Evolutionary conservation across 2,113 vertebrate genomes (phyloP).

Genomic region (Felis chaus): DNA sequence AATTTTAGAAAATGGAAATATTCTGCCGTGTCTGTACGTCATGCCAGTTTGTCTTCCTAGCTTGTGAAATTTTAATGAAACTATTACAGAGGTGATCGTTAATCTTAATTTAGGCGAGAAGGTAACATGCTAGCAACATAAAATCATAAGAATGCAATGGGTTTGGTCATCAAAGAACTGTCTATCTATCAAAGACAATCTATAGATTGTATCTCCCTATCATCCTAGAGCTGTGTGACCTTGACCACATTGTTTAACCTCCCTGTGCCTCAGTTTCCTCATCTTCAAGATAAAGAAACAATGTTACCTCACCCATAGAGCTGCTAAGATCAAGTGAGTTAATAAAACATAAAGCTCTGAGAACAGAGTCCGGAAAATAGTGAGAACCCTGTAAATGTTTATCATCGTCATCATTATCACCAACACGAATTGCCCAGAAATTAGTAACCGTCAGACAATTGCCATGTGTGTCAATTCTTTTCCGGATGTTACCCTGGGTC

Average conservation of each 20-base stretch:
- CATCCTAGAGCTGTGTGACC: not conserved
- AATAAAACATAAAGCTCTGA: not conserved
- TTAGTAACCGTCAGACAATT: not conserved
- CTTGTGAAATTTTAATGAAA: constrained; percentile 53
- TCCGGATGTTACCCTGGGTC: not conserved
- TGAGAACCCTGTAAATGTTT: not conserved
- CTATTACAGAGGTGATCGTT: not conserved
- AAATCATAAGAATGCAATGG: not conserved
- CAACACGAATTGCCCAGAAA: not conserved
- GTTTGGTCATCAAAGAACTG: not conserved
- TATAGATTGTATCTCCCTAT: not conserved
- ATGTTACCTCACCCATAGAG: not conserved
- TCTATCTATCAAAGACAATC: too few relatives aligned
- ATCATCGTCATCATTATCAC: not conserved
- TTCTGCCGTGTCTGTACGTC: not conserved
- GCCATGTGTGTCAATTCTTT: not conserved
- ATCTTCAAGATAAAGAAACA: not conserved
- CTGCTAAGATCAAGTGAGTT: not conserved
- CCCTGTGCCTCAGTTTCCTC: not conserved
- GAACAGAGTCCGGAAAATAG: not conserved
- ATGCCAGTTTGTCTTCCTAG: constrained; percentile 7
- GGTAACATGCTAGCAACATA: not conserved
- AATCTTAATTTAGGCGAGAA: constrained; percentile 50
- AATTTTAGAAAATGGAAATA: not conserved
- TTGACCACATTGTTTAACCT: not conserved